Evolutionary conservation across 1,140 invertebrate species (phyloP), one percentile per base, ranked within the genome.

Genomic region (Heliothis subflexa): DNA sequence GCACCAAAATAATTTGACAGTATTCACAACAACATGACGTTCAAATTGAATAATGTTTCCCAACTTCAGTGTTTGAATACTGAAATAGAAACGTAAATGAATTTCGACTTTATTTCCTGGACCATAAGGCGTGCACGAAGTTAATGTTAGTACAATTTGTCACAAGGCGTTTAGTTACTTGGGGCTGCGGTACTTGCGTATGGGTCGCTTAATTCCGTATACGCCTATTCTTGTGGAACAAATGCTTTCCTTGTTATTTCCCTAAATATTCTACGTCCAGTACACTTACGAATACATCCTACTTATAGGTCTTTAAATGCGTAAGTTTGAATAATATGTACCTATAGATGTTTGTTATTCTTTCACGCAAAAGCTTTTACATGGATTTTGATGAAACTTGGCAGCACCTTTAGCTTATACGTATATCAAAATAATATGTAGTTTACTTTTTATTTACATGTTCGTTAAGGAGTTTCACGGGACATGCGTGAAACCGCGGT

Each of bases 191-290:
- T 55, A 68, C 25, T 66, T 59, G 47, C 18, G 18, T 73, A 21
- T 5, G 71, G 54, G 55, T 73, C 16, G 47, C 49, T 73, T 57
- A 25, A 59, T 73, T 73, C 21, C 33, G 4, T 18, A 16, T 73
- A 73, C 40, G 71, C 54, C 71, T 59, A 59, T 28, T n/a, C 16
- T 3, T 18, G 1, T 11, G 3, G 11, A 47, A 54, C 54, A 33
- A 33, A 54, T 14, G 33, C 16, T 18, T 47, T 18, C 40, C 54
- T 59, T 40, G 16, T 33, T 45, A 40, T 12, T 73, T 59, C 54
- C 71, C 59, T 33, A 49, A 70, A 25, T 70, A 50, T 52, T 28
- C 9, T 18, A 7, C 28, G 61, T 45, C 61, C 66, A 49, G 64
- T 5, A 13, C 40, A 68, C 18, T 49, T 68, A n/a, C 49, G 49